Conservation (phyloP, 2,888 invertebrate genomes). For the Stegana nigrithorax region DNA sequence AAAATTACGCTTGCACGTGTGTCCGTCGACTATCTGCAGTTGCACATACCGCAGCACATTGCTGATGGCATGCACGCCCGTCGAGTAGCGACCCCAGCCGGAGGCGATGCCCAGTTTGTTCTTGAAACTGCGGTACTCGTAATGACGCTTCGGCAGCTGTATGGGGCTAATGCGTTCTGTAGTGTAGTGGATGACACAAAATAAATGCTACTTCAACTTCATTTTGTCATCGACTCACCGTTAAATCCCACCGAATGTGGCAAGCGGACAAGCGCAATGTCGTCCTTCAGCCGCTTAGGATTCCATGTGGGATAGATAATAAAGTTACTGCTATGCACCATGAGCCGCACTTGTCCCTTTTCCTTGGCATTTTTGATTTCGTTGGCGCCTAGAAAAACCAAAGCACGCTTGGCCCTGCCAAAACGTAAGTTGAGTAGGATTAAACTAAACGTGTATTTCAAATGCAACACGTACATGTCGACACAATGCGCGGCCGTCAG, state of each 20-base stretch:
- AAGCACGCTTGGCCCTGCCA: constrained; percentile 62
- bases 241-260: constrained; percentile 61
- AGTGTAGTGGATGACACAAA: not conserved
- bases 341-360: constrained; percentile 66
- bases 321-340: constrained; percentile 59
- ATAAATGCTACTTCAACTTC: no score
- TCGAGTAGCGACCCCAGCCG: constrained; percentile 70
- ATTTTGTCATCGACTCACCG: constrained; percentile 57
- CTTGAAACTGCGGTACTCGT: constrained; percentile 61
- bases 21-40: constrained; percentile 65
- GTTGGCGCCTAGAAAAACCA: constrained; percentile 66
- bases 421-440: no score
- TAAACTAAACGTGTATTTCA: not conserved
- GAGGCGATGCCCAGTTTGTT: constrained; percentile 66
- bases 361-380: constrained; percentile 66
- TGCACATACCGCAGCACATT: constrained; percentile 67
- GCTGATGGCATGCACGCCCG: constrained; percentile 66
- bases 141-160: constrained; percentile 62
- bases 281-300: constrained; percentile 63
- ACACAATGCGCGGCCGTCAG: constrained; percentile 67
- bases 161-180: constrained; percentile 68
- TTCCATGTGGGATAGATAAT: constrained; percentile 66
- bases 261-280: constrained; percentile 63
- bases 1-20: constrained; percentile 66
- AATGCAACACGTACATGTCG: constrained; percentile 53